Conservation (phyloP, 2,888 invertebrate genomes). For the Galerucella nymphaeae region DNA sequence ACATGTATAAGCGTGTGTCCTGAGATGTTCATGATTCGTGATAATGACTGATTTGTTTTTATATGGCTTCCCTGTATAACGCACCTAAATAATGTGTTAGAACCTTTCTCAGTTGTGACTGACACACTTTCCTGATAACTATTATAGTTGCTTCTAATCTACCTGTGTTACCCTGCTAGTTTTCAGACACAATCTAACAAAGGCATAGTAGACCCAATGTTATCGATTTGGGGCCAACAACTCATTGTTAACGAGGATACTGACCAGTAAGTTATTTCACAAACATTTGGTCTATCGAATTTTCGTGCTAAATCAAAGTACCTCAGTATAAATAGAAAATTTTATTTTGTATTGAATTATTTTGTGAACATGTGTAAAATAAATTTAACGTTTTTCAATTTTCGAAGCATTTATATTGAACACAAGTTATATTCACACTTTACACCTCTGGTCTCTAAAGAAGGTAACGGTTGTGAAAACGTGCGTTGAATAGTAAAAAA, state of each 20-base stretch:
- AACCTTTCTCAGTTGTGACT: constrained; percentile 49
- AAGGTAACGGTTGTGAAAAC: too few relatives aligned
- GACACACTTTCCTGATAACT: constrained; percentile 50
- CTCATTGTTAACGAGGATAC: constrained; percentile 98
- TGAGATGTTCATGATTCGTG: background rate
- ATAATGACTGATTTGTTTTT: background rate
- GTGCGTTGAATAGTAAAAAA: too few relatives aligned
- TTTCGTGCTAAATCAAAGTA: constrained; percentile 24
- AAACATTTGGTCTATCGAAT: constrained; percentile 36
- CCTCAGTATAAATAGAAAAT: constrained; percentile 17
- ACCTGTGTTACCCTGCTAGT: constrained; percentile 66
- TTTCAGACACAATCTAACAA: constrained; percentile 91
- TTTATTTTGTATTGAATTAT: constrained; percentile 2
- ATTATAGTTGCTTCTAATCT: constrained; percentile 63
- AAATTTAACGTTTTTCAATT: background rate
- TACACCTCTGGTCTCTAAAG: background rate
- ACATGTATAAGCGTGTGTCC: background rate
- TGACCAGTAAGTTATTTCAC: constrained; percentile 85
- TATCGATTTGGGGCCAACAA: constrained; percentile 98
- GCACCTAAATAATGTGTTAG: constrained; percentile 37
- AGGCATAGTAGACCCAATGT: constrained; percentile 98
- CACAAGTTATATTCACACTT: background rate
- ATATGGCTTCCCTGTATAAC: background rate
- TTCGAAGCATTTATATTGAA: background rate
- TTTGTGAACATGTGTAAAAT: constrained; percentile 24